These are phyloP conservation scores for Gracilinanus agilis DNA, from an alignment of 2,113 vertebrate genomes.

Conservation along the genomic window DNA sequence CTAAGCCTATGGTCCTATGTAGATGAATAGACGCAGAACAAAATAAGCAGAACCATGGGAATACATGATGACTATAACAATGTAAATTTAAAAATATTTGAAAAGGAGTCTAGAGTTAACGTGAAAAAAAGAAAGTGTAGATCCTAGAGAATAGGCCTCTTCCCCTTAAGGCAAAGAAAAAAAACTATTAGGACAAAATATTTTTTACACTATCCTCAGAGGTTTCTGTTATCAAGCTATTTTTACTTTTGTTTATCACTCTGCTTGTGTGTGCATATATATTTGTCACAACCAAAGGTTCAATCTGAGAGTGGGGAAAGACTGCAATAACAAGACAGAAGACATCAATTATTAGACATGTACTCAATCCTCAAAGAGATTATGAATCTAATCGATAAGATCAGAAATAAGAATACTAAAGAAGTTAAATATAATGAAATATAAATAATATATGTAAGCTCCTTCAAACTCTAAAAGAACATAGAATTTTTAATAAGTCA, in stretches of 20 bases:
- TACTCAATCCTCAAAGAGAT: not conserved
- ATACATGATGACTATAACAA: not conserved
- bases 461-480: not conserved
- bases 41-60: not conserved
- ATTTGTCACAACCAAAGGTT: not conserved
- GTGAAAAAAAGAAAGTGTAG: not conserved
- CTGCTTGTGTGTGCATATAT: not conserved
- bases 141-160: not conserved
- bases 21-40: too few species aligned
- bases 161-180: not conserved
- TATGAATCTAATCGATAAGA: not conserved
- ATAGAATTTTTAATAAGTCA: not conserved
- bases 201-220: not conserved
- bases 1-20: too few species aligned
- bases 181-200: not conserved
- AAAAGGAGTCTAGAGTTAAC: not conserved
- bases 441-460: not conserved
- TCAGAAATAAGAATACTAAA: not conserved
- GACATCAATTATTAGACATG: not conserved
- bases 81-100: not conserved
- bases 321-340: not conserved
- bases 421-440: not conserved
- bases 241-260: not conserved
- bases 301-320: not conserved
- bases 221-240: not conserved